phyloP scores from a whole-genome alignment of 2,113 vertebrate genomes.

The Platichthys flesus region DNA sequence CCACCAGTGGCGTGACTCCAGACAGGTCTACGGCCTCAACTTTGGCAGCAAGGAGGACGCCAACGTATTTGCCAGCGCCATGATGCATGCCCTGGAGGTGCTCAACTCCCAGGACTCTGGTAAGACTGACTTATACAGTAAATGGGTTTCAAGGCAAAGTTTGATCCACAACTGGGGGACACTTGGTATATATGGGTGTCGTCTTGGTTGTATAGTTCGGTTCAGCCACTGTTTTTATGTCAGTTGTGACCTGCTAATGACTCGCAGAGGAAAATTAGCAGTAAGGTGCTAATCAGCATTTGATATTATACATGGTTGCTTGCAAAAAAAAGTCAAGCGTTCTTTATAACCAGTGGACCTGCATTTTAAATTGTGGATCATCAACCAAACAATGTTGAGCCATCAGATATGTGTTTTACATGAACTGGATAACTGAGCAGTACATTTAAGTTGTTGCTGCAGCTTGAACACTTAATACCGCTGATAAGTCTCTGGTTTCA shows the following conservation, averaged over 20 bases:
- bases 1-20: slow-evolving; percentile 97
- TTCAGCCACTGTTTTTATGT: no score
- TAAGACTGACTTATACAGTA: slow-evolving; percentile 57
- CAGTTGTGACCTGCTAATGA: no score
- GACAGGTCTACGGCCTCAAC: slow-evolving; percentile 98
- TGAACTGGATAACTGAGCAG: no score
- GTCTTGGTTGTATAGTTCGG: neutral
- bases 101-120: slow-evolving; percentile 98
- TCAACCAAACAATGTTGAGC: no score
- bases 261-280: no score
- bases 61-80: slow-evolving; percentile 99
- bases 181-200: neutral
- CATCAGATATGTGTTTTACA: no score
- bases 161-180: neutral
- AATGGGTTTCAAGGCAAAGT: neutral
- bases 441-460: neutral
- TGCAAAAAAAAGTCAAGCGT: no score
- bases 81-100: slow-evolving; percentile 99
- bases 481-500: neutral
- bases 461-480: neutral
- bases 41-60: slow-evolving; percentile 99
- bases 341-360: no score
- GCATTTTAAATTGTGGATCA: no score
- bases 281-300: no score
- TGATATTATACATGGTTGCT: no score